These are phyloP conservation scores for Eulemur rufifrons DNA, from an alignment of 2,113 vertebrate genomes.

Conservation along the genomic window DNA sequence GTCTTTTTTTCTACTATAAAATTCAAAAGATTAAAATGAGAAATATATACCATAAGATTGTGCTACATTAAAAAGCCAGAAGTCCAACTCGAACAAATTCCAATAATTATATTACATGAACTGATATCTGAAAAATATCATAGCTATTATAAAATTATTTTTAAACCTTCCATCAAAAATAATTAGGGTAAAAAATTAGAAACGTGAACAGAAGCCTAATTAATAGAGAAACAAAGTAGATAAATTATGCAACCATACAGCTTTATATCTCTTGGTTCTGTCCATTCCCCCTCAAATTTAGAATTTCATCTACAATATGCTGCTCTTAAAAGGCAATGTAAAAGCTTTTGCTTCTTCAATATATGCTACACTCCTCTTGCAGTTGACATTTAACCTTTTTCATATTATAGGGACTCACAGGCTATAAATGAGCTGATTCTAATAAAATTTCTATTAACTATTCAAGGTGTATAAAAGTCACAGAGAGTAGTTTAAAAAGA, in stretches of 20 bases:
- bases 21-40: background rate
- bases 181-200: background rate
- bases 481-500: slow-evolving; percentile 13
- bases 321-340: background rate
- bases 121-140: background rate
- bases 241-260: background rate
- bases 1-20: background rate
- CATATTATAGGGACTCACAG: background rate
- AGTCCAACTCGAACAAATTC: background rate
- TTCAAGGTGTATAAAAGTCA: slow-evolving; percentile 61
- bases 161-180: background rate
- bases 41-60: background rate
- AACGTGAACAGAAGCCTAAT: background rate
- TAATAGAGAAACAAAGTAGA: background rate
- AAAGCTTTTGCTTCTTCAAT: background rate
- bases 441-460: slow-evolving; percentile 58
- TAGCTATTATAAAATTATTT: background rate
- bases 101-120: background rate
- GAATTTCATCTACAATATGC: background rate
- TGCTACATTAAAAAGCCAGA: background rate
- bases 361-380: background rate
- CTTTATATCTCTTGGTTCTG: background rate
- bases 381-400: background rate
- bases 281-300: background rate
- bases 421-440: slow-evolving; percentile 52